A percentile compares a stretch with the other conserved stretches of the same genome.
Conservation (phyloP, 2,888 invertebrate genomes). For the Cheilosia vernalis region DNA sequence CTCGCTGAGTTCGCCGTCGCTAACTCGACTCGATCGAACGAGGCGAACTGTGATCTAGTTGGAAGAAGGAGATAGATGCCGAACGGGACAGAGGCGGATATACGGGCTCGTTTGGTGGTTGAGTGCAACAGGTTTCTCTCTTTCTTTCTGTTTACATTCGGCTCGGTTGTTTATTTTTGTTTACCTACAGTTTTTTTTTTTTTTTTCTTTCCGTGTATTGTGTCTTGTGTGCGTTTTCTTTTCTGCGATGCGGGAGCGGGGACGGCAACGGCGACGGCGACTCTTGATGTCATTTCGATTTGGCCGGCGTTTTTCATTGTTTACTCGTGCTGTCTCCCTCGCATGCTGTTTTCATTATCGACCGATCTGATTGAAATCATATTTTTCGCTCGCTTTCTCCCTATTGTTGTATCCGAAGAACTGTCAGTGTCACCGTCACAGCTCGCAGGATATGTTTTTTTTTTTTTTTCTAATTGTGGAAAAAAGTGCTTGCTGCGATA, state of each 20-base stretch:
- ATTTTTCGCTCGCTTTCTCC: slow-evolving; percentile 58
- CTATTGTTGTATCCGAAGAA: background rate
- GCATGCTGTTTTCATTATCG: slow-evolving; percentile 11
- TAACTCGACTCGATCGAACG: slow-evolving; percentile 9
- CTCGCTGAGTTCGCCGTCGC: slow-evolving; percentile 55
- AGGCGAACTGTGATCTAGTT: slow-evolving; percentile 60
- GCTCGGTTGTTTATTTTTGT: slow-evolving; percentile 62
- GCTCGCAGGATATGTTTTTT: slow-evolving; percentile 30
- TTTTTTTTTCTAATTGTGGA: slow-evolving; percentile 4
- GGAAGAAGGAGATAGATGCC: slow-evolving; percentile 38
- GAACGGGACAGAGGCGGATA: slow-evolving; percentile 25
- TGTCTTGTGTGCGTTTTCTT: slow-evolving; percentile 62
- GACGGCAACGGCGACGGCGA: slow-evolving; percentile 1
- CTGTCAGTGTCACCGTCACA: background rate
- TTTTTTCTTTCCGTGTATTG: slow-evolving; percentile 7
- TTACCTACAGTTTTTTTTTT: too few species aligned
- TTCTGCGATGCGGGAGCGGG: slow-evolving; percentile 36
- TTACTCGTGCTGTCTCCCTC: slow-evolving; percentile 43
- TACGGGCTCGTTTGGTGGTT: slow-evolving; percentile 20
- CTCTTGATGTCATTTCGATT: slow-evolving; percentile 57
- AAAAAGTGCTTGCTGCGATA: slow-evolving; percentile 57
- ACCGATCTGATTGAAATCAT: slow-evolving; percentile 60
- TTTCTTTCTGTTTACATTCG: slow-evolving; percentile 69
- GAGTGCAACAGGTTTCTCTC: slow-evolving; percentile 64
- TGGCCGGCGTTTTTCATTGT: slow-evolving; percentile 68